phyloP scores from a whole-genome alignment of 2,113 vertebrate species.

The Chlamydotis undulata region DNA sequence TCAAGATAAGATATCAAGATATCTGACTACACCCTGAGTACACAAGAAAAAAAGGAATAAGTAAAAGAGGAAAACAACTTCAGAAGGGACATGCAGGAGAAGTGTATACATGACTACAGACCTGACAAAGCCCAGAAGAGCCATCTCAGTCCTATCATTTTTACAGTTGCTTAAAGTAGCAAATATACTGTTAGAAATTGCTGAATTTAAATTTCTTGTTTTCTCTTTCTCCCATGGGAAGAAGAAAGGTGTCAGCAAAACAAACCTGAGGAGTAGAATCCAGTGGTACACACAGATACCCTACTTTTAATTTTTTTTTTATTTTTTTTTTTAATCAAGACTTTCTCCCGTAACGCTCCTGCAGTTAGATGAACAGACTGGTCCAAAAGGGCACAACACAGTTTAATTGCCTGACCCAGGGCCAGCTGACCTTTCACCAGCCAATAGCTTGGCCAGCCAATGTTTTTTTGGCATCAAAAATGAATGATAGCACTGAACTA shows the following conservation, averaged over 20 bases:
- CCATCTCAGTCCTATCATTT: not conserved
- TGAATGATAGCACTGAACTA: not conserved
- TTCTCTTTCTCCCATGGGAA: not conserved
- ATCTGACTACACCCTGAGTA: not conserved
- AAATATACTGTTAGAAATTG: not conserved
- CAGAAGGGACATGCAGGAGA: not conserved
- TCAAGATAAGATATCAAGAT: not conserved
- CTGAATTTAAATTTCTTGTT: not conserved
- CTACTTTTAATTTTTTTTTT: not conserved
- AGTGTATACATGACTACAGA: accelerated
- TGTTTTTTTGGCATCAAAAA: not conserved
- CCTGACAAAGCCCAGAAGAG: not conserved
- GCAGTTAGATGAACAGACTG: not conserved
- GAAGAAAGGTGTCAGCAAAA: not conserved
- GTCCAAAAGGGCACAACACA: not conserved
- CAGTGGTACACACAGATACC: not conserved
- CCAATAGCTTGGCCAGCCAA: not conserved
- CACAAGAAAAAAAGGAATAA: not conserved
- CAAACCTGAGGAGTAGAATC: not conserved
- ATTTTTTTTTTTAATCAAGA: not conserved
- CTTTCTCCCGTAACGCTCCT: not conserved
- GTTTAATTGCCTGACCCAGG: not conserved
- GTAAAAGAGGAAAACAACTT: not conserved
- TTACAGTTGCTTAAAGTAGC: not conserved
- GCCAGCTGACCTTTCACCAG: not conserved